These are phyloP conservation scores for Ornithorhynchus anatinus DNA, from an alignment of 2,113 vertebrate species.

Conservation along the genomic window DNA sequence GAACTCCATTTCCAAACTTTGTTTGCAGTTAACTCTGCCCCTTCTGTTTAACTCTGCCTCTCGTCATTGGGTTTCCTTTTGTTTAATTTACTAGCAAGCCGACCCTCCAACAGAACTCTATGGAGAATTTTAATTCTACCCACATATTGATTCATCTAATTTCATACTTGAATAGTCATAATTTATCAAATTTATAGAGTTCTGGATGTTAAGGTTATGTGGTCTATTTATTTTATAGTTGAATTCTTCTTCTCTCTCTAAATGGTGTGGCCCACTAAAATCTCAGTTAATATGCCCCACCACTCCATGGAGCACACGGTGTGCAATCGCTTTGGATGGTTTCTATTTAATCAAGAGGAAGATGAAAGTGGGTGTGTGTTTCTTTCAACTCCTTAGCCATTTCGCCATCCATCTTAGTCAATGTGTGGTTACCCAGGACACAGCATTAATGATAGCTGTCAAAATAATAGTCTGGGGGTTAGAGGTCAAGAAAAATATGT, in stretches of 20 bases:
- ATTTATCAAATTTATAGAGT: slow-evolving; percentile 47
- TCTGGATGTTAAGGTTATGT: slow-evolving; percentile 32
- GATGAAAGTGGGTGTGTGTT: slow-evolving; percentile 77
- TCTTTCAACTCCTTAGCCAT: slow-evolving; percentile 72
- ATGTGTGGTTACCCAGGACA: slow-evolving; percentile 71
- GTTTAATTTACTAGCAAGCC: slow-evolving; percentile 33
- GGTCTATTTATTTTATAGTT: slow-evolving; percentile 44
- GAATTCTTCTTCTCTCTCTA: slow-evolving; percentile 7
- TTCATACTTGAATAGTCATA: slow-evolving; percentile 44
- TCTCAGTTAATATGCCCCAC: slow-evolving; percentile 64
- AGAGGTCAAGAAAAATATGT: slow-evolving; percentile 84
- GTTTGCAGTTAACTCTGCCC: slow-evolving; percentile 41
- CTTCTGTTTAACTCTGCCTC: slow-evolving; percentile 29
- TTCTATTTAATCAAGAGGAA: slow-evolving; percentile 80
- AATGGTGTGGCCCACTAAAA: slow-evolving; percentile 60
- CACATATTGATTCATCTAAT: slow-evolving; percentile 47
- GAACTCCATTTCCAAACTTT: slow-evolving; percentile 40
- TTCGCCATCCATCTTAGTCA: slow-evolving; percentile 80
- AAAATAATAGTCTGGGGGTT: slow-evolving; percentile 80
- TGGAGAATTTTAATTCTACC: slow-evolving; percentile 45
- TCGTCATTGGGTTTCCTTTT: background rate
- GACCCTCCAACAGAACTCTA: background rate
- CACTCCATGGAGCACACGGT: slow-evolving; percentile 66
- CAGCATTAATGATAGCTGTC: slow-evolving; percentile 74
- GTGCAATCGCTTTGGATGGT: slow-evolving; percentile 73